Percentiles rank a stretch among this genome's conserved stretches.
Conservation (phyloP, 1,140 invertebrate genomes). For the Acromyrmex echinatior region DNA sequence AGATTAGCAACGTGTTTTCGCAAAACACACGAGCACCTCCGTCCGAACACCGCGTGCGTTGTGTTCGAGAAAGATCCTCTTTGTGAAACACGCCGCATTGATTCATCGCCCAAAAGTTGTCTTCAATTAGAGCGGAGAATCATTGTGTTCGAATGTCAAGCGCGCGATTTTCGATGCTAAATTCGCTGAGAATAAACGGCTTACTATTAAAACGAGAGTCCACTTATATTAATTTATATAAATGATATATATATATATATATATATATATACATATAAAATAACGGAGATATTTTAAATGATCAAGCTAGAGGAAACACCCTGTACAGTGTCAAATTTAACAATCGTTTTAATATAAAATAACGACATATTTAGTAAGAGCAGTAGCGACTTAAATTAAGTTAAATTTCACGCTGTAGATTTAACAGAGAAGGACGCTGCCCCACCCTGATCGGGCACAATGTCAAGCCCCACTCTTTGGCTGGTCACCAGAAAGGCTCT, state of each 20-base stretch:
- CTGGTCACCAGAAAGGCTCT: slow-evolving; percentile 76
- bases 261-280: too few relatives aligned
- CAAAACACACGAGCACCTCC: slow-evolving; percentile 26
- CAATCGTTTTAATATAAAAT: too few relatives aligned
- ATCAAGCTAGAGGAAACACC: too few relatives aligned
- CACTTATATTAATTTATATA: neutral
- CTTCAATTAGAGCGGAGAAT: neutral
- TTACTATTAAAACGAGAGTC: neutral
- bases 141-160: slow-evolving; percentile 2
- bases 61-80: neutral
- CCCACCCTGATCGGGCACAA: slow-evolving; percentile 58
- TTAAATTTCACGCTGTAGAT: too few relatives aligned
- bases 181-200: neutral
- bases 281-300: too few relatives aligned
- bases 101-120: slow-evolving; percentile 13
- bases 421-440: neutral
- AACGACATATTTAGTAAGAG: too few relatives aligned
- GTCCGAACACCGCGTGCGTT: neutral
- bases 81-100: neutral
- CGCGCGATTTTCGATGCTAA: neutral
- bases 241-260: neutral
- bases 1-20: slow-evolving; percentile 37
- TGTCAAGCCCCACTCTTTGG: slow-evolving; percentile 74
- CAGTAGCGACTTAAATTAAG: too few relatives aligned
- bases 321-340: too few relatives aligned